Conservation (phyloP, 2,888 invertebrate genomes). For the Dysmachus trigonus region DNA sequence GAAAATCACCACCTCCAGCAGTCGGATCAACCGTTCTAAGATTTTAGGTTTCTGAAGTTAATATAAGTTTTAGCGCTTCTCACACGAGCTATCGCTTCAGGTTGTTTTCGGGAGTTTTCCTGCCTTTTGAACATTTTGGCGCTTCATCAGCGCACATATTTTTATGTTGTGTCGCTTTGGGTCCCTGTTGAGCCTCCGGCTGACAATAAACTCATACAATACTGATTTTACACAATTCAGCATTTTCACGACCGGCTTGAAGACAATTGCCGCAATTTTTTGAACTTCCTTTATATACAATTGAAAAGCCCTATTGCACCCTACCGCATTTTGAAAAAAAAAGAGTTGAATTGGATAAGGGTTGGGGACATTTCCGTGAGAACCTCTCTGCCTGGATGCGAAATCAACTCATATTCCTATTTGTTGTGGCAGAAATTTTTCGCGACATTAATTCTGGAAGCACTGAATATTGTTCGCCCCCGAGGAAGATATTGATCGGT, state of each 20-base stretch:
- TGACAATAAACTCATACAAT: not conserved
- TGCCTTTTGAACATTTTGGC: not conserved
- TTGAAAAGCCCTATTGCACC: not conserved
- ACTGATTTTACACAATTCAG: not conserved
- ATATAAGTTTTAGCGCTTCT: not conserved
- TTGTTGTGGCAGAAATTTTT: slow-evolving; percentile 23
- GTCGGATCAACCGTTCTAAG: not conserved
- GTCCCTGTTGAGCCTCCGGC: not conserved
- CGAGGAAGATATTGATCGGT: slow-evolving; percentile 5
- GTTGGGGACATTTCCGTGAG: not conserved
- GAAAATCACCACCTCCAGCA: not conserved
- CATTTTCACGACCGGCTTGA: not conserved
- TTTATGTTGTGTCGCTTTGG: not conserved
- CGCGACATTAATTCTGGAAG: slow-evolving; percentile 28
- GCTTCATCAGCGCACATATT: not conserved
- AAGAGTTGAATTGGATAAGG: not conserved
- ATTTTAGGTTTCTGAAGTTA: not conserved
- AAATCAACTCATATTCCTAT: not conserved
- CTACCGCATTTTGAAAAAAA: not conserved
- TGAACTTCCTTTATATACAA: not conserved
- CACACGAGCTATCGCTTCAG: not conserved
- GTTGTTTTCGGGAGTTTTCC: not conserved
- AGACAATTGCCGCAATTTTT: not conserved
- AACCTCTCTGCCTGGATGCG: not conserved
- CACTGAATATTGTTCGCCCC: not conserved